These are phyloP conservation scores for Achatina immaculata DNA, from an alignment of 1,140 invertebrate genomes.

Conservation along the genomic window DNA sequence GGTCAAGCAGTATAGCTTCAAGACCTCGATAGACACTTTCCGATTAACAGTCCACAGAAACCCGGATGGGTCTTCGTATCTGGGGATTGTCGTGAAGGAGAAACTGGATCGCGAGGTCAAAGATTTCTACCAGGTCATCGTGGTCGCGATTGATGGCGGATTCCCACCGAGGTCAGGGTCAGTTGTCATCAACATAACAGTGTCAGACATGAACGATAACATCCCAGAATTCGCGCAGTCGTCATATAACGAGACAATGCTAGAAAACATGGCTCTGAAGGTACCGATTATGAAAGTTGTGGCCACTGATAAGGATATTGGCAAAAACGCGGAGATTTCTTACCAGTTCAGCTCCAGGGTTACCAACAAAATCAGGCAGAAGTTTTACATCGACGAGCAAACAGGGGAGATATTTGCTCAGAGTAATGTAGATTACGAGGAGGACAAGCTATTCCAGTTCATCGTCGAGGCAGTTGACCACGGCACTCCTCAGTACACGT, in stretches of 20 bases:
- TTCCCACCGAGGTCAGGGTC: conserved; percentile 52
- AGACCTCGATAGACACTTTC: conserved; percentile 44
- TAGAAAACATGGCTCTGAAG: conserved; percentile 75
- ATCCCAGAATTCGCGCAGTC: conserved; percentile 54
- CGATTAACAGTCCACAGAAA: conserved; percentile 45
- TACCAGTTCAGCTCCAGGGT: conserved; percentile 87
- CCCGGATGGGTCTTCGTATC: conserved; percentile 54
- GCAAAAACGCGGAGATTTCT: conserved; percentile 58
- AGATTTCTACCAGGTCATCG: conserved; percentile 53
- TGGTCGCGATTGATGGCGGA: conserved; percentile 60
- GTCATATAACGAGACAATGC: conserved; percentile 73
- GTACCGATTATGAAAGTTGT: conserved; percentile 50
- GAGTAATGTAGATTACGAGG: conserved; percentile 83
- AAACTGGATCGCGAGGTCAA: conserved; percentile 56
- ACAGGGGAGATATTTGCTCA: conserved; percentile 59
- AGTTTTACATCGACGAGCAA: conserved; percentile 82
- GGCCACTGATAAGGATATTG: conserved; percentile 63
- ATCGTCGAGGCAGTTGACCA: conserved; percentile 58
- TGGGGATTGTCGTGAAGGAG: conserved; percentile 53
- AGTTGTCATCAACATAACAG: conserved; percentile 56
- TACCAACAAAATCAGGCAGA: conserved; percentile 85
- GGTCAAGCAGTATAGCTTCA: conserved; percentile 50
- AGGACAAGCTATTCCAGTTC: conserved; percentile 63
- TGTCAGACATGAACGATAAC: conserved; percentile 76
- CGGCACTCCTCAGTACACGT: conserved; percentile 47